Conservation (phyloP, 2,113 vertebrate genomes). For the Diadophis punctatus region DNA sequence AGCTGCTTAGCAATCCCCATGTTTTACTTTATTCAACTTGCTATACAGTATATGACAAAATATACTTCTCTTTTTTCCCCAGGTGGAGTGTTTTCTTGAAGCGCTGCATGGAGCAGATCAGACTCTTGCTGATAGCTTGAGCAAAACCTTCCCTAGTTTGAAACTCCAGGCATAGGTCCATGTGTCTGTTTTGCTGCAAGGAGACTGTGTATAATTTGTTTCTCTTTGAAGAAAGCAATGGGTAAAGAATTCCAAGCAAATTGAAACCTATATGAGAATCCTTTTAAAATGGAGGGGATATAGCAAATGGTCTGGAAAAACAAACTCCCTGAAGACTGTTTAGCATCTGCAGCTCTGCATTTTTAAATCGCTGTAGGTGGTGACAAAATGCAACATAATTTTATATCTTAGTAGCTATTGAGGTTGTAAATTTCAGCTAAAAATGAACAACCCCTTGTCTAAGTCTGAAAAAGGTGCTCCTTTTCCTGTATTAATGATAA, state of each 20-base stretch:
- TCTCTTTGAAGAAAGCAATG: background rate
- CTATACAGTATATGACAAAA: conserved; percentile 9
- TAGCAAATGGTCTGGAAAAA: conserved; percentile 14
- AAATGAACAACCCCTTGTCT: background rate
- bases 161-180: conserved; percentile 55
- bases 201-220: conserved; percentile 40
- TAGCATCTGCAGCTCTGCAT: conserved; percentile 15
- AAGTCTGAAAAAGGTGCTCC: background rate
- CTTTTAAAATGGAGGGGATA: background rate
- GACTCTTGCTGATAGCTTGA: conserved; percentile 74
- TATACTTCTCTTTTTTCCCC: conserved; percentile 20
- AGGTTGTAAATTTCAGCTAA: conserved; percentile 8
- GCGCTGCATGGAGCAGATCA: conserved; percentile 79
- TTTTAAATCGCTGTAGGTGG: background rate
- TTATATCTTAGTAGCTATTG: conserved; percentile 10
- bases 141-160: conserved; percentile 74
- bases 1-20: background rate
- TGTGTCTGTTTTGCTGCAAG: conserved; percentile 32
- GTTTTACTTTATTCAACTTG: background rate
- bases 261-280: background rate
- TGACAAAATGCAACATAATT: background rate
- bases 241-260: conserved; percentile 21
- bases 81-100: conserved; percentile 83
- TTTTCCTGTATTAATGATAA: background rate
- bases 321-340: background rate